Conservation (phyloP, 2,888 invertebrate species). For the Scaptodrosophila latifasciaeformis region DNA sequence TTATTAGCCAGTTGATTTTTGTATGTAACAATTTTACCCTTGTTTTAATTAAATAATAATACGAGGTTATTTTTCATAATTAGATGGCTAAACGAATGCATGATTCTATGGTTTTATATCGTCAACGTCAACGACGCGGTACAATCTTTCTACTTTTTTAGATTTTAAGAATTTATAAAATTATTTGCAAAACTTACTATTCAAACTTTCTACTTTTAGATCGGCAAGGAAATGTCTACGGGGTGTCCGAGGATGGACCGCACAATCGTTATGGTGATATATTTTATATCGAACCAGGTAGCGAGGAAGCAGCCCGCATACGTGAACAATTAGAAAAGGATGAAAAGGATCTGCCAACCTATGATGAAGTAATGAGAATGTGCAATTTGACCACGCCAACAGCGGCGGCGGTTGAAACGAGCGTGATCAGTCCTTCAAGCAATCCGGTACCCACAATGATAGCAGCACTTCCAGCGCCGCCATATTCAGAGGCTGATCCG, state of each 20-base stretch:
- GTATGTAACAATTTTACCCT: constrained; percentile 33
- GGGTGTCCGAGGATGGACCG: constrained; percentile 45
- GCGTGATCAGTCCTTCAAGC: too few species aligned
- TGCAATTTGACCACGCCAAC: constrained; percentile 46
- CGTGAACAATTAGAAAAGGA: constrained; percentile 67
- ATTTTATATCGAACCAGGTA: constrained; percentile 66
- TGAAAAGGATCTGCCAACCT: constrained; percentile 71
- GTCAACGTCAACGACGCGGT: constrained; percentile 33
- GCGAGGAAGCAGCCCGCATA: constrained; percentile 60
- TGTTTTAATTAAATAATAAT: constrained; percentile 14
- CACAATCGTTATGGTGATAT: constrained; percentile 62
- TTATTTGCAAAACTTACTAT: background rate
- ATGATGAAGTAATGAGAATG: constrained; percentile 73
- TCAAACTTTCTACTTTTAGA: constrained; percentile 45
- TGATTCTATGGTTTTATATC: constrained; percentile 29
- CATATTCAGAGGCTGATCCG: constrained; percentile 53
- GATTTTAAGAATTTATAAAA: too few species aligned
- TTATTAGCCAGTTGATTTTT: constrained; percentile 40
- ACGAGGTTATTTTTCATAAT: constrained; percentile 20
- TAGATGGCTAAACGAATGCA: constrained; percentile 51
- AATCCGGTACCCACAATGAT: constrained; percentile 7
- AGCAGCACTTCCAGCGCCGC: constrained; percentile 48
- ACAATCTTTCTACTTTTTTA: constrained; percentile 1
- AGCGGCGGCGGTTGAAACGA: constrained; percentile 30
- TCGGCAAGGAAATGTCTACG: constrained; percentile 57